Evolutionary conservation across 1,140 invertebrate species (phyloP).

Genomic region (Apis cerana): DNA sequence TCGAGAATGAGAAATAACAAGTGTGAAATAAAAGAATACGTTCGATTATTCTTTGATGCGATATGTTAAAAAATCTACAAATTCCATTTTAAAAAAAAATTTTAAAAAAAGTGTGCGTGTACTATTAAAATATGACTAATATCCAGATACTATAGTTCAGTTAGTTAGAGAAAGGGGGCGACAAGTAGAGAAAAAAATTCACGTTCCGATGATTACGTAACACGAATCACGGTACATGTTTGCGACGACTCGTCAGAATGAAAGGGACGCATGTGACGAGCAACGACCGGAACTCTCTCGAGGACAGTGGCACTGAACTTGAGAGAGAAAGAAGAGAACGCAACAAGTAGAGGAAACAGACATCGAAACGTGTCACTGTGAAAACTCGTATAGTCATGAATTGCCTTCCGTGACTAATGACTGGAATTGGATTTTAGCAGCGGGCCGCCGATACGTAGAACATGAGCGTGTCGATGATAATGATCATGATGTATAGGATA

Average conservation of each 20-base stretch:
- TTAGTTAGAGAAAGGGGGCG: background rate
- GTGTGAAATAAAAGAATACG: no score
- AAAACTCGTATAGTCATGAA: background rate
- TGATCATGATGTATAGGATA: conserved; percentile 30
- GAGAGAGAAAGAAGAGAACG: conserved; percentile 27
- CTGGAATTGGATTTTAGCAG: conserved; percentile 48
- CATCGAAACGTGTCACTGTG: conserved; percentile 19
- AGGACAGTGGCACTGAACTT: conserved; percentile 67
- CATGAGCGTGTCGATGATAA: conserved; percentile 51
- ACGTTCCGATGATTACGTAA: conserved; percentile 46
- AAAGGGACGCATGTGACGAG: conserved; percentile 44
- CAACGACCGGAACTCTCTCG: conserved; percentile 67
- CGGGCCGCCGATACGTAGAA: conserved; percentile 24
- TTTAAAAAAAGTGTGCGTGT: no score
- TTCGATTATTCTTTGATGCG: no score
- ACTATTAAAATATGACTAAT: no score
- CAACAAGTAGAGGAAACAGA: conserved; percentile 7
- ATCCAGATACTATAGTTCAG: no score
- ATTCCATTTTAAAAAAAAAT: no score
- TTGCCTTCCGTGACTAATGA: conserved; percentile 61
- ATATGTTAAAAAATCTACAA: no score
- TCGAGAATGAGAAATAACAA: no score
- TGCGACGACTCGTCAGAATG: conserved; percentile 13
- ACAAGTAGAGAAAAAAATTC: conserved; percentile 30
- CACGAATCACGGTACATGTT: conserved; percentile 25